Conservation (phyloP, 2,113 vertebrate genomes). For the Megalops atlanticus region DNA sequence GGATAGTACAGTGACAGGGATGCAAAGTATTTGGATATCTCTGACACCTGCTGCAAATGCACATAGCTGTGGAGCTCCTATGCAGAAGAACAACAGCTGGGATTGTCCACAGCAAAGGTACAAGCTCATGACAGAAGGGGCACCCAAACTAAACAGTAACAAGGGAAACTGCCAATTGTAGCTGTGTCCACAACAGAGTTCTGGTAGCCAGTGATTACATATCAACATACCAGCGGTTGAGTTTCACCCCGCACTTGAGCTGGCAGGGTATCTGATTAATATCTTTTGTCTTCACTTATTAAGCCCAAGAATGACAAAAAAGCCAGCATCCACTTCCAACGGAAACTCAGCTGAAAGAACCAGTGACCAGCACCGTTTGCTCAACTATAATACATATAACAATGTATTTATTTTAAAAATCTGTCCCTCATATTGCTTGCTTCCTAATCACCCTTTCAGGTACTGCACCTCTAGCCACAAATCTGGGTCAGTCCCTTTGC, state of each 20-base stretch:
- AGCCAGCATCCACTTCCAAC: too few species aligned
- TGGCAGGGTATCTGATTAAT: too few species aligned
- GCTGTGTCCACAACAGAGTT: neutral
- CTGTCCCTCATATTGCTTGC: neutral
- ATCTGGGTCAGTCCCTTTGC: neutral
- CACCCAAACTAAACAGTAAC: slow-evolving; percentile 1
- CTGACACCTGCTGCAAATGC: slow-evolving; percentile 8
- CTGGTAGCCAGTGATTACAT: neutral
- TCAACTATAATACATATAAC: neutral
- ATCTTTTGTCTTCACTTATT: too few species aligned
- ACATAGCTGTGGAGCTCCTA: slow-evolving; percentile 42
- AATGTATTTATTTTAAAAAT: too few species aligned
- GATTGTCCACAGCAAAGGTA: neutral
- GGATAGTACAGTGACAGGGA: neutral
- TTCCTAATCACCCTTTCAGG: neutral
- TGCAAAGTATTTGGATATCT: neutral
- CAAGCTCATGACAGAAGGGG: slow-evolving; percentile 45
- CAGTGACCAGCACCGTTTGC: neutral
- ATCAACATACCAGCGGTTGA: too few species aligned
- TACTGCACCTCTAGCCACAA: neutral
- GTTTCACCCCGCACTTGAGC: too few species aligned
- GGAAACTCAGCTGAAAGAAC: too few species aligned
- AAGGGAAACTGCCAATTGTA: neutral
- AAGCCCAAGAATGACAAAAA: too few species aligned
- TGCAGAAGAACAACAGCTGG: slow-evolving; percentile 61